Evolutionary conservation across 2,797 vertebrate genomes (phyloP), one percentile per base, ranked within the genome.

Genomic region (Helarctos malayanus): DNA sequence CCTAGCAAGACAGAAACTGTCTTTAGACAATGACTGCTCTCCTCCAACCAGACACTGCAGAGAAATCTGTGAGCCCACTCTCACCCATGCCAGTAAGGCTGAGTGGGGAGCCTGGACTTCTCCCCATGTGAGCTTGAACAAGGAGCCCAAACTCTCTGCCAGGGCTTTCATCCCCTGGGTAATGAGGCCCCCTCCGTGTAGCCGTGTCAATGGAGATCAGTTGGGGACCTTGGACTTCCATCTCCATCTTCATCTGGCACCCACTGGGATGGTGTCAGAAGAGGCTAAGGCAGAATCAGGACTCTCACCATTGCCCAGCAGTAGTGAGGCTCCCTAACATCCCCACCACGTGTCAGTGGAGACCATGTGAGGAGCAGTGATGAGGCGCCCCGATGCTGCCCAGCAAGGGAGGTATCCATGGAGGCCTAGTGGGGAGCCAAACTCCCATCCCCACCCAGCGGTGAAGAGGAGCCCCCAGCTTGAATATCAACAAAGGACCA

Each of bases 91-190:
- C 7, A 38, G 32, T 13, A 56, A 82, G 15, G 41, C 41, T 69
- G 52, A 76, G 0, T 16, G 57, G 10, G 6, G 14, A 61, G n/a
- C 29, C n/a, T 52, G 65, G 7, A 79, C 29, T 49, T 54, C 79
- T 12, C 7, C 2, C 15, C 27, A 47, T 2, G 25, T 1, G 35
- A n/a, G 54, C 12, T 79, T 47, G 49, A 41, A 38, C 12, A 32
- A 38, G 71, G 27, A 80, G 69, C 19, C 52, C 61, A 54, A 65
- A 15, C n/a, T 52, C 14, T 25, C 5, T 65, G n/a, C 57, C 52
- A 41, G 14, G 25, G 18, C 16, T 6, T 81, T 59, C 13, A 11
- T 57, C 18, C 5, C 2, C 0, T 2, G 38, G 13, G 2, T 63
- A n/a, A 73, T 12, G 54, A 65, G 25, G 25, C 5, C 25, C 47